Percentiles rank a stretch among this genome's conserved stretches.
phyloP scores from a whole-genome alignment of 35 echinoderm and acorn worm genomes.

The Lytechinus pictus region DNA sequence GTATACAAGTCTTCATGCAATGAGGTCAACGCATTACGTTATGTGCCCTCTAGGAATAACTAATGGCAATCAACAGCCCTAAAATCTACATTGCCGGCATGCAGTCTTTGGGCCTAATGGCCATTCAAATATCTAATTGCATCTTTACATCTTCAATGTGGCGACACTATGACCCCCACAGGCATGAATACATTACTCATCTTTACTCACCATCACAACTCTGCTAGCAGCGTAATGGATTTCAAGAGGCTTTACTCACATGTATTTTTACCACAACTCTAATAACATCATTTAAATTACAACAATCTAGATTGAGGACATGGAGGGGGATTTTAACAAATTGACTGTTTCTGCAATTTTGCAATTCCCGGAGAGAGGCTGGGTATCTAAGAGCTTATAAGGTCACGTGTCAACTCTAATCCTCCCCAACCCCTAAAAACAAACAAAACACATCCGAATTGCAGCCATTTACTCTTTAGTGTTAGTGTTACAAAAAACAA shows the following conservation, averaged over 20 bases:
- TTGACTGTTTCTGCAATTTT: too few relatives aligned
- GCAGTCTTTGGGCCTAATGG: background rate
- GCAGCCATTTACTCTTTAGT: too few relatives aligned
- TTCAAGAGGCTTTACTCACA: background rate
- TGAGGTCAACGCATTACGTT: background rate
- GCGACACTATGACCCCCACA: background rate
- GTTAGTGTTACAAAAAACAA: too few relatives aligned
- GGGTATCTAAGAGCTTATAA: too few relatives aligned
- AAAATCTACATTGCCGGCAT: background rate
- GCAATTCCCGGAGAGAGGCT: too few relatives aligned
- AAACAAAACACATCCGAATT: too few relatives aligned
- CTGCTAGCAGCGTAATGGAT: background rate
- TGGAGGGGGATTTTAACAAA: too few relatives aligned
- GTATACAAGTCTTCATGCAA: background rate
- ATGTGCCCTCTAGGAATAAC: conserved; percentile 9
- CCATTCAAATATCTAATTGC: conserved; percentile 5
- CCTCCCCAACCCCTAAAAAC: too few relatives aligned
- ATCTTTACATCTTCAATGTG: background rate
- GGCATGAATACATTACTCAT: background rate
- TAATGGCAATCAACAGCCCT: background rate
- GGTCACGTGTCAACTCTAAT: too few relatives aligned
- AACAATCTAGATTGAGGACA: too few relatives aligned
- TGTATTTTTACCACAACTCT: too few relatives aligned
- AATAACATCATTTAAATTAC: too few relatives aligned
- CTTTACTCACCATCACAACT: background rate